phyloP scores from a whole-genome alignment of 1,140 invertebrate species.

The Platyscapa corneri region DNA sequence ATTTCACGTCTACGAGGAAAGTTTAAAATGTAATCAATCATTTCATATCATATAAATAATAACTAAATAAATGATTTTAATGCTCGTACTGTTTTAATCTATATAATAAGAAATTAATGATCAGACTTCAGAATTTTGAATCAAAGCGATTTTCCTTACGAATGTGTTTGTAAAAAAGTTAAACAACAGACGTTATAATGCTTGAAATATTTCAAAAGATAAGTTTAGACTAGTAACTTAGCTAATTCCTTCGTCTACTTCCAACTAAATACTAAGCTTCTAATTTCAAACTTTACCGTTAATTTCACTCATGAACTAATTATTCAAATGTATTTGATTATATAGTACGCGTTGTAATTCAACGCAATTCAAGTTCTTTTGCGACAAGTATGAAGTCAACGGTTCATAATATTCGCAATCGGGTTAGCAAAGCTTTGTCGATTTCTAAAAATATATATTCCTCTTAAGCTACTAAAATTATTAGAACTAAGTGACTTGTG shows the following conservation, averaged over 20 bases:
- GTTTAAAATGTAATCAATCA: background rate
- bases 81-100: no score
- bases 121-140: background rate
- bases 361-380: background rate
- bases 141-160: background rate
- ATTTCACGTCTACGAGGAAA: background rate
- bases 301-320: background rate
- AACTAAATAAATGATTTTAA: no score
- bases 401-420: slow-evolving; percentile 7
- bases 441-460: background rate
- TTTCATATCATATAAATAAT: background rate
- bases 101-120: background rate
- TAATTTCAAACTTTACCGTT: background rate
- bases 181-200: background rate
- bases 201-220: background rate
- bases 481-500: slow-evolving; percentile 20
- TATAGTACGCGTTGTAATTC: background rate
- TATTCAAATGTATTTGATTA: slow-evolving; percentile 1
- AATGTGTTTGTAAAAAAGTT: no score
- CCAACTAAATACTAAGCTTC: background rate
- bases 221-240: background rate
- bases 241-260: background rate
- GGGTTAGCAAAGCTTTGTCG: background rate
- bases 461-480: background rate
- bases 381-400: background rate